Percentiles rank a stretch among this genome's conserved stretches.
phyloP scores from a whole-genome alignment of 35 echinoderm and acorn worm genomes.

The Ophioderma brevispina region DNA sequence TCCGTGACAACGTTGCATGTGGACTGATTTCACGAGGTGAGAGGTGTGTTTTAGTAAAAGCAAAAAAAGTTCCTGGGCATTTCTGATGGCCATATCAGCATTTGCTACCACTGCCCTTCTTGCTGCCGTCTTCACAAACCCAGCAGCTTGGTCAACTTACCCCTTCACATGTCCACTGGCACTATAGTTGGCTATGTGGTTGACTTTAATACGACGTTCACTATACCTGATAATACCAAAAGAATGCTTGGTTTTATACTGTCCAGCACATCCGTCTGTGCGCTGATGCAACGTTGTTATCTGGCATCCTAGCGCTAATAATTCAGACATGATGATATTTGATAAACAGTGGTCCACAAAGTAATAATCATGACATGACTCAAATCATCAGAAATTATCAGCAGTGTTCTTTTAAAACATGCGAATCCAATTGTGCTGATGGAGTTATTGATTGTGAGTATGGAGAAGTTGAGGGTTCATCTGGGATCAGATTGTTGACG shows the following conservation, averaged over 20 bases:
- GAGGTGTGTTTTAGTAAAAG: no score
- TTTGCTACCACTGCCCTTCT: constrained; percentile 2
- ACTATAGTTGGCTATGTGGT: not conserved
- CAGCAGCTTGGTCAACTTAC: constrained; percentile 21
- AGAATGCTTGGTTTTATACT: constrained; percentile 10
- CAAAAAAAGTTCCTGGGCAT: not conserved
- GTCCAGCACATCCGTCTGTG: constrained; percentile 12
- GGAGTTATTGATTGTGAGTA: not conserved
- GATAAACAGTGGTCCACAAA: constrained; percentile 15
- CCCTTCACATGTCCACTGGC: constrained; percentile 9
- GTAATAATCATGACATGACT: constrained; percentile 21
- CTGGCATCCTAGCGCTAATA: not conserved
- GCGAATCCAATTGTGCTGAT: constrained; percentile 6
- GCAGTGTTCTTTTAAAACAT: constrained; percentile 22
- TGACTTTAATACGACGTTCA: not conserved
- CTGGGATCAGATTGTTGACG: not conserved
- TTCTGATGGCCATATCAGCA: not conserved
- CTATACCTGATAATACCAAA: not conserved
- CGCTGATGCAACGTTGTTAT: constrained; percentile 12
- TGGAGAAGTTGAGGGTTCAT: not conserved
- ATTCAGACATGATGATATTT: constrained; percentile 9
- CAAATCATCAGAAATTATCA: not conserved
- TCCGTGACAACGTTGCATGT: no score
- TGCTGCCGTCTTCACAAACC: constrained; percentile 16
- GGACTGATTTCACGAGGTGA: no score